These are phyloP conservation scores for Nothura maculosa DNA, from an alignment of 2,797 vertebrate genomes.

Conservation along the genomic window DNA sequence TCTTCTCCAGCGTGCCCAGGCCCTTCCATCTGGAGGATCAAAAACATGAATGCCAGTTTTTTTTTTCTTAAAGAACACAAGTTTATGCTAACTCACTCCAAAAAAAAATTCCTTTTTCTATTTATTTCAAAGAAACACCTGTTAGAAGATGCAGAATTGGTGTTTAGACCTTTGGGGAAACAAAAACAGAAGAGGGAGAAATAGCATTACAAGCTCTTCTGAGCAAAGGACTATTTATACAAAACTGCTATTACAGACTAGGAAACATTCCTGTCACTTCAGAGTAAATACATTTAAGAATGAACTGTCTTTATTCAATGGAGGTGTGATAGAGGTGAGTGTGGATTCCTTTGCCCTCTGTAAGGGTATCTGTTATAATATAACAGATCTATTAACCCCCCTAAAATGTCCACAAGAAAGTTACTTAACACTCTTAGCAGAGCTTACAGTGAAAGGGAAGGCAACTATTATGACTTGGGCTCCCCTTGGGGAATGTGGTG, in stretches of 20 bases:
- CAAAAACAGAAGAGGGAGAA: not conserved
- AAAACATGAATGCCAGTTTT: not conserved
- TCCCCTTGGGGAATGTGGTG: conserved; percentile 28
- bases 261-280: not conserved
- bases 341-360: not conserved
- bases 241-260: not conserved
- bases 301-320: not conserved
- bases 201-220: not conserved
- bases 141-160: not conserved
- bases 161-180: not conserved
- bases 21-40: not conserved
- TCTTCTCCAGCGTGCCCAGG: not conserved
- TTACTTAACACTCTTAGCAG: conserved; percentile 17
- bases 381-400: not conserved
- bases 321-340: not conserved
- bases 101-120: not conserved
- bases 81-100: not conserved
- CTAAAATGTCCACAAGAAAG: conserved; percentile 36
- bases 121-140: not conserved
- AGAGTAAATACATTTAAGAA: conserved; percentile 33
- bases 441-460: conserved; percentile 11
- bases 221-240: not conserved
- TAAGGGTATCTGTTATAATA: not conserved
- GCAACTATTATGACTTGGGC: conserved; percentile 26
- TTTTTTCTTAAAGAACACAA: not conserved